Percentiles rank a stretch among this genome's conserved stretches.
phyloP scores from a whole-genome alignment of 1,140 invertebrate species.

The Conopomorpha cramerella region DNA sequence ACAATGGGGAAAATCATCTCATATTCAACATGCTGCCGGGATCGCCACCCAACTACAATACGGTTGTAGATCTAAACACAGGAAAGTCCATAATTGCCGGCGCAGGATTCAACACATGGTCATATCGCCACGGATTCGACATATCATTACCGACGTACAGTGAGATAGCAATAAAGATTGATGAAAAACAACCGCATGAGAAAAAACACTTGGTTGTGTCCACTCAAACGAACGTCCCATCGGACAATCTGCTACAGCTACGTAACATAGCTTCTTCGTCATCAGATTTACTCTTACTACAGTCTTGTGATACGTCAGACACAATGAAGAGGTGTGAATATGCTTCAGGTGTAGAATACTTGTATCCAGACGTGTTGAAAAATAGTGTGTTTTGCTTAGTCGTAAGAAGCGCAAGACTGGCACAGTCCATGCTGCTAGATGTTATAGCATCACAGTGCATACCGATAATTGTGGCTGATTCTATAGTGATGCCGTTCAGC shows the following conservation, averaged over 20 bases:
- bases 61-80: conserved; percentile 71
- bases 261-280: conserved; percentile 65
- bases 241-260: conserved; percentile 73
- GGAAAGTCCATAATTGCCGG: conserved; percentile 83
- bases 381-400: conserved; percentile 82
- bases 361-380: conserved; percentile 81
- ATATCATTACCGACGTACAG: conserved; percentile 85
- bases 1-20: conserved; percentile 86
- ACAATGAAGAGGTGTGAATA: conserved; percentile 70
- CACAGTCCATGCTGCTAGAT: conserved; percentile 78
- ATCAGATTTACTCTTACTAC: conserved; percentile 69
- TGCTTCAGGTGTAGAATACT: conserved; percentile 64
- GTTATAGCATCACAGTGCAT: conserved; percentile 85
- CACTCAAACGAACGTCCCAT: conserved; percentile 82
- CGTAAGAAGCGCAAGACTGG: conserved; percentile 73
- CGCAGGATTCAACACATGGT: conserved; percentile 80
- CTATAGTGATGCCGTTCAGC: conserved; percentile 82
- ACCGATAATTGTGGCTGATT: conserved; percentile 82
- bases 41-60: conserved; percentile 70
- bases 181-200: conserved; percentile 35
- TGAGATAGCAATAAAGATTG: conserved; percentile 45
- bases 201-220: conserved; percentile 73
- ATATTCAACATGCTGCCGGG: conserved; percentile 88
- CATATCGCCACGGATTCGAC: conserved; percentile 81
- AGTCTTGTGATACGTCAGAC: conserved; percentile 62